Base-by-base conservation (phyloP, 2,113 vertebrate species). In the Natator depressus region DNA sequence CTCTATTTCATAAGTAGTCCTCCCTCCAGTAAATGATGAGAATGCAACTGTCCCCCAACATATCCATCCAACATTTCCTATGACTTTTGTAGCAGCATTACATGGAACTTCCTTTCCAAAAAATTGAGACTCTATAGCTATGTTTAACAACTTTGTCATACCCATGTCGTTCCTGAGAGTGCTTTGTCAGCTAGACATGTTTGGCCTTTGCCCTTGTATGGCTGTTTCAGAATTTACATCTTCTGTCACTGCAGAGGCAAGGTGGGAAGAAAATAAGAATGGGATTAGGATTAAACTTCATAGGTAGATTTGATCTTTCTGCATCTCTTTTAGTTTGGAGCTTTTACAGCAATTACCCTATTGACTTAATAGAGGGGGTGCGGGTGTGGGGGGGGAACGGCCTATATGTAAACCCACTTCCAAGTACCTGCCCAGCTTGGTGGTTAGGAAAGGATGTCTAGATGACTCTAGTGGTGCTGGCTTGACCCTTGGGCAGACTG, bases 71-170 rank as follows among this genome's bases (percentile, higher is more conserved):
- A 3, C 35, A 3, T 51, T 87, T 25, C n/a, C 10, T 83, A 12
- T 69, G 7, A 24, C 46, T 59, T 82, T 46, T 91, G 31, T 46
- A 38, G 69, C 57, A 79, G 6, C 29, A 49, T 27, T 55, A 50
- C 49, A 10, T 38, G 3, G 2, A 7, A 29, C 5, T 12, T 14
- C 12, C 25, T 8, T 17, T 6, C 2, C 1, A 6, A 3, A 75
- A 54, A 53, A 20, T 9, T 89, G 65, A 10, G 54, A 85, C 16
- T 72, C 6, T 31, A 10, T 29, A 51, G 8, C n/a, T 79, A 16
- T 51, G 47, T 78, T 55, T 47, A 6, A 17, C 54, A 38, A 35
- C 55, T 31, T 49, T 80, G 83, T 55, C 29, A 82, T n/a, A 53
- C n/a, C 14, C 76, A 29, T n/a, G 6, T 88, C 92, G 90, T 57